Evolutionary conservation across 2,888 invertebrate genomes (phyloP), one percentile per base, ranked within the genome.

Genomic region (Acanthococcus lagerstroemiae): DNA sequence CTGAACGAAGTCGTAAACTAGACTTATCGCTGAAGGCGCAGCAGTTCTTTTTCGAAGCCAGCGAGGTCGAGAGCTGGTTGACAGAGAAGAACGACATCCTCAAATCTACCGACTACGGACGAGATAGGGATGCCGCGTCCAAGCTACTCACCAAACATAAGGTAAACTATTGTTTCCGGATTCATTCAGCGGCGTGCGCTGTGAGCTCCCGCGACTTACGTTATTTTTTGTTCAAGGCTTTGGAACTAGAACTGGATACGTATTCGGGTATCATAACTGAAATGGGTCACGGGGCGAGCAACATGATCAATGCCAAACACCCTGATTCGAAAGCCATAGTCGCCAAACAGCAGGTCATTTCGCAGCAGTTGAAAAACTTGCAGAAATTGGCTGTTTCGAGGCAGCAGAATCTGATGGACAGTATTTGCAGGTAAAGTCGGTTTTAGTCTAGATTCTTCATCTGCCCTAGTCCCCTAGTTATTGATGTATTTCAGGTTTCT

Each of bases 111-210:
- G 92, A 94, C 75, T 88, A 87, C 69, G 94, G 94, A n/a, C 80
- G 87, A 56, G 94, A 95, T 76, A 81, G 93, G 37, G 92, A 92
- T 73, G 84, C 91, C 0, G 93, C 94, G 19, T 91, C 94, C 45
- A 95, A 94, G 77, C 80, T 96, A 50, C 80, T 97, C 19, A 94
- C 95, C 0, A 91, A 93, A 75, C 95, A 97, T 75, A 96, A 96
- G 83, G 89, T 88, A 74, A 70, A 68, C n/a, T n/a, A n/a, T n/a
- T n/a, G n/a, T n/a, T n/a, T n/a, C n/a, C n/a, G n/a, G n/a, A n/a
- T n/a, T n/a, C n/a, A n/a, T n/a, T n/a, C n/a, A n/a, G n/a, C n/a
- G n/a, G n/a, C n/a, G n/a, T n/a, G n/a, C n/a, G n/a, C n/a, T n/a
- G n/a, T n/a, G n/a, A n/a, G n/a, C n/a, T n/a, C n/a, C n/a, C n/a